Evolutionary conservation across 2,888 invertebrate species (phyloP), one percentile per base, ranked within the genome.

Genomic region (Eupithecia subumbrata): DNA sequence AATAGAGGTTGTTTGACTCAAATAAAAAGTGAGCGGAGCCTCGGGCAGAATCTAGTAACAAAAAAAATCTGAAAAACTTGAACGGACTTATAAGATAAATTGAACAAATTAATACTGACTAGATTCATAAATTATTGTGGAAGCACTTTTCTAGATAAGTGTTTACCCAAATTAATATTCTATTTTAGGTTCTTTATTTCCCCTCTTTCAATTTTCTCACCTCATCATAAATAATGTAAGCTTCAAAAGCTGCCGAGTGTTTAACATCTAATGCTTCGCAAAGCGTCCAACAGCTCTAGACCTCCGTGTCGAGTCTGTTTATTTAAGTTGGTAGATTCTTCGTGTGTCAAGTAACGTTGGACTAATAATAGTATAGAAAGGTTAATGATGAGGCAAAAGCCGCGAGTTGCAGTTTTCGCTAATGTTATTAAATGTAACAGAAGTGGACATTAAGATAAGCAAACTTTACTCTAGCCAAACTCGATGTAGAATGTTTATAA

Each of bases 221-320:
- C 40, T 71, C 60, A 63, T 63, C 56, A 63, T 72, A 66, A 72
- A 66, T 64, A 43, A 66, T 34, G 48, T 48, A 66, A 25, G 60
- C 60, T 43, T n/a, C 22, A 25, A 18, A 72, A 66, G 63, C 66
- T 12, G 72, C 66, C 37, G 66, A 66, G 64, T 72, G 34, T 64
- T 71, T 30, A 34, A 48, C 48, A 66, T n/a, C 40, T 67, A 40
- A 67, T 67, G n/a, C 66, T 40, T 34, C 22, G 66, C n/a, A 67
- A 60, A 67, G 40, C 66, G 40, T 40, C 37, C 66, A 67, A 40
- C 4, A 22, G 12, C 9, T 67, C n/a, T n/a, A 67, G 66, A 40
- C 37, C 66, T n/a, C 7, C 37, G 16, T 37, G 66, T 9, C 22
- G 11, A 9, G 66, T 25, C 60, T 60, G 25, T 60, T 60, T 60